Conservation (phyloP, 2,113 vertebrate species). For the Galeopterus variegatus region DNA sequence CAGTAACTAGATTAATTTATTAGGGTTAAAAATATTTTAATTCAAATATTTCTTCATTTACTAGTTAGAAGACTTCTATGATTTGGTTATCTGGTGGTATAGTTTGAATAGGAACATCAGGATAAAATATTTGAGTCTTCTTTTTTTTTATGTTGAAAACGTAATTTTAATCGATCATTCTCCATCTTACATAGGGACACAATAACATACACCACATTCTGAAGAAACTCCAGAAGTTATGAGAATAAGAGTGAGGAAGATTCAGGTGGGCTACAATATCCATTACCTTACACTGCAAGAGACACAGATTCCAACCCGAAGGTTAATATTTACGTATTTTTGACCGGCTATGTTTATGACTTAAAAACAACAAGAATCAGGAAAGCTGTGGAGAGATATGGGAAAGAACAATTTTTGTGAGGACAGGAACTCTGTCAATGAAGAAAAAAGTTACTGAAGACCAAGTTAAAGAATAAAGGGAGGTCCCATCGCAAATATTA, state of each 20-base stretch:
- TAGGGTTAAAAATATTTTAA: background rate
- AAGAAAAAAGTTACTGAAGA: no score
- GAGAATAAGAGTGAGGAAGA: conserved; percentile 80
- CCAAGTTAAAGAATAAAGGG: no score
- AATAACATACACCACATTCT: conserved; percentile 90
- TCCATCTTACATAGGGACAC: conserved; percentile 76
- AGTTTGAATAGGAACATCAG: no score
- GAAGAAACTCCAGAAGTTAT: conserved; percentile 86
- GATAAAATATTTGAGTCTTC: background rate
- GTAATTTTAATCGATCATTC: no score
- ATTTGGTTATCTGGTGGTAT: background rate
- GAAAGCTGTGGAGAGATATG: no score
- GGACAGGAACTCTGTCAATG: no score
- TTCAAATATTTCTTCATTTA: background rate
- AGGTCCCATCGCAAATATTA: no score
- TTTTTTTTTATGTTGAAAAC: background rate
- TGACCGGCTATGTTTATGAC: conserved; percentile 65
- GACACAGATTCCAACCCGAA: conserved; percentile 71
- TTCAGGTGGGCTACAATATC: conserved; percentile 76
- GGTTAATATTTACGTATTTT: conserved; percentile 75
- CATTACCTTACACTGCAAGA: conserved; percentile 73
- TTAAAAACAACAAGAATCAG: conserved; percentile 46
- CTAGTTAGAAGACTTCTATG: background rate
- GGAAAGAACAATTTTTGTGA: no score
- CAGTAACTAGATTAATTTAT: background rate